A percentile compares a stretch with the other conserved stretches of the same genome.
Evolutionary conservation across 2,797 vertebrate species (phyloP).

Genomic region (Mycteria americana): DNA sequence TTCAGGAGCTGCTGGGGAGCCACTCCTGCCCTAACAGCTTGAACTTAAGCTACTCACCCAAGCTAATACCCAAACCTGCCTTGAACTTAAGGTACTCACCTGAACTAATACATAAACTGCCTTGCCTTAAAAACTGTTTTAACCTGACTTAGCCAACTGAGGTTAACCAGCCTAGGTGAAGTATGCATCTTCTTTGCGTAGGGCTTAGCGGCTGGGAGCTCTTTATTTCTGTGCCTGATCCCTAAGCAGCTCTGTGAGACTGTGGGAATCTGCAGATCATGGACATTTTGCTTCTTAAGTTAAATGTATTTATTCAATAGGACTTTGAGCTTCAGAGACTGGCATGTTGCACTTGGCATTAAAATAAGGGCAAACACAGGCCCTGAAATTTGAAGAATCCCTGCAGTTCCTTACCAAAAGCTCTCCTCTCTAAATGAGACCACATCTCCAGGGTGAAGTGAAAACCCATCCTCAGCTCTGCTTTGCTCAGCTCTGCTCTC

Average conservation of each 20-base stretch:
- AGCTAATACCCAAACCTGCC: neutral
- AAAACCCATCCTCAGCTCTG: neutral
- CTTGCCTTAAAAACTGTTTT: neutral
- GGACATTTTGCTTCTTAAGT: neutral
- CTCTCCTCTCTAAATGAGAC: neutral
- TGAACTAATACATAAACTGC: neutral
- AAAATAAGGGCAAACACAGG: neutral
- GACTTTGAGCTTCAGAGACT: neutral
- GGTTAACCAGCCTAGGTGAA: neutral
- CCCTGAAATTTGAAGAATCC: neutral
- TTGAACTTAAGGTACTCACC: neutral
- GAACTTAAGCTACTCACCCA: neutral
- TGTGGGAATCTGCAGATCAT: neutral
- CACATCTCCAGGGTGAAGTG: neutral
- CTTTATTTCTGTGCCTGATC: neutral
- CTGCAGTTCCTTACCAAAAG: neutral
- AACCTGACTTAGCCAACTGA: neutral
- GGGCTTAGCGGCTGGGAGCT: neutral
- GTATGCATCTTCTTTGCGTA: neutral
- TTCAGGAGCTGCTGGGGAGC: neutral
- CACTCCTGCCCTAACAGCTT: neutral
- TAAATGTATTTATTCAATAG: neutral
- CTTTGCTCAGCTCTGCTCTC: neutral
- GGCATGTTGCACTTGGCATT: neutral
- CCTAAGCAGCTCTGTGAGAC: neutral